phyloP scores from a whole-genome alignment of 2,888 invertebrate species.

The Athrips mouffetella region DNA sequence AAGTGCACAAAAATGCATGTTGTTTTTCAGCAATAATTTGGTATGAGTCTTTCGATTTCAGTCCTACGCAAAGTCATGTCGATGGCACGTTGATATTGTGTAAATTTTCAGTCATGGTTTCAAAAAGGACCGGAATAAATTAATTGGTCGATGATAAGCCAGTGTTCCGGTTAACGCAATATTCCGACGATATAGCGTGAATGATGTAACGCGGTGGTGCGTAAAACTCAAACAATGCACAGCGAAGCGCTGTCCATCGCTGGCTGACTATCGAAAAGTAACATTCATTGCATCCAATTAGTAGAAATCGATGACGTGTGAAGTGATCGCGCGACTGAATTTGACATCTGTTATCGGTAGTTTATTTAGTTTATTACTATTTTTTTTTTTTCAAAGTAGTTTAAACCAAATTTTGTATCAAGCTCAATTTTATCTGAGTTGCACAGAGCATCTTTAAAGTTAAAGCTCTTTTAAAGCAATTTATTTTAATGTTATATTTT shows the following conservation, averaged over 20 bases:
- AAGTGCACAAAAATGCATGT: constrained; percentile 16
- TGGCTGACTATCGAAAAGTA: constrained; percentile 47
- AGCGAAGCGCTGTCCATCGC: constrained; percentile 17
- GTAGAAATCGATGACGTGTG: constrained; percentile 59
- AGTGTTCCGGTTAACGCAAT: constrained; percentile 30
- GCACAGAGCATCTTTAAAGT: too few relatives aligned
- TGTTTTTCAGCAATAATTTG: constrained; percentile 4
- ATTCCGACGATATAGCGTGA: constrained; percentile 39
- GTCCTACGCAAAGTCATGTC: background rate
- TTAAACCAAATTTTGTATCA: too few relatives aligned
- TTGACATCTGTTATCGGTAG: constrained; percentile 54
- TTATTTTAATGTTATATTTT: too few relatives aligned
- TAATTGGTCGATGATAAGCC: constrained; percentile 5
- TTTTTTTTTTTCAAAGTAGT: too few relatives aligned
- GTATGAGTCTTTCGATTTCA: background rate
- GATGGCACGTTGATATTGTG: background rate
- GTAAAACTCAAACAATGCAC: constrained; percentile 30
- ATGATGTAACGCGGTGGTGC: constrained; percentile 40
- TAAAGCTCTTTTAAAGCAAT: too few relatives aligned
- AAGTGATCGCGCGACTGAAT: constrained; percentile 45
- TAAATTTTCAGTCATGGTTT: background rate
- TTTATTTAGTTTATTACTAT: too few relatives aligned
- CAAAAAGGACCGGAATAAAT: constrained; percentile 12
- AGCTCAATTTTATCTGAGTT: too few relatives aligned
- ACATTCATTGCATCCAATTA: constrained; percentile 72